These are phyloP conservation scores for Okapia johnstoni DNA, from an alignment of 2,113 vertebrate genomes.

Conservation along the genomic window DNA sequence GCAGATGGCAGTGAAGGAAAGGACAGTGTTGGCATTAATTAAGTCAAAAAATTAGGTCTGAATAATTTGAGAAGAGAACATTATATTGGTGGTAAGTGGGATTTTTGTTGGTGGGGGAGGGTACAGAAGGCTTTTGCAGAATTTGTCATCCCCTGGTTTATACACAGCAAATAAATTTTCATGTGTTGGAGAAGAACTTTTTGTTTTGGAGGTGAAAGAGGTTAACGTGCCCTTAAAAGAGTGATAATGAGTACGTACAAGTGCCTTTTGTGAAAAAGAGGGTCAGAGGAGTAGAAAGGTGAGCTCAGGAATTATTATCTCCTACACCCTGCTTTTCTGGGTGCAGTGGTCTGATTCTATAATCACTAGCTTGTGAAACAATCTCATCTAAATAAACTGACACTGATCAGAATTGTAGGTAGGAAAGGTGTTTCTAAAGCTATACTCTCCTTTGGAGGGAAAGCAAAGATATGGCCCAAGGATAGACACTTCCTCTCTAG, in stretches of 20 bases:
- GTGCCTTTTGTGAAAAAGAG: not conserved
- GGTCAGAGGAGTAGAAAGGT: not conserved
- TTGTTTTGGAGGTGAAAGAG: not conserved
- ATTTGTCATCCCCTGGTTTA: not conserved
- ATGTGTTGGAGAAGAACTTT: not conserved
- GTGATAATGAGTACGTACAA: not conserved
- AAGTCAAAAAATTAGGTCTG: constrained; percentile 28
- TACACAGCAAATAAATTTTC: not conserved
- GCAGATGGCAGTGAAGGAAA: constrained; percentile 53
- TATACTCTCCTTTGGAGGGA: not conserved
- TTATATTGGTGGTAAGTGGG: not conserved
- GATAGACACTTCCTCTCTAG: fast-evolving
- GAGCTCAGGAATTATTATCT: not conserved
- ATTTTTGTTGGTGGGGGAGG: not conserved
- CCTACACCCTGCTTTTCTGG: not conserved
- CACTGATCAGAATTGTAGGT: not conserved
- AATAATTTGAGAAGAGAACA: not conserved
- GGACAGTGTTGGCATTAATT: constrained; percentile 55
- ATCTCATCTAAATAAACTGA: not conserved
- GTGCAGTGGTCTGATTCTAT: not conserved
- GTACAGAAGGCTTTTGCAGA: not conserved
- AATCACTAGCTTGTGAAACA: not conserved
- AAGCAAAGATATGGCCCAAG: not conserved
- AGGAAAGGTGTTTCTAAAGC: not conserved
- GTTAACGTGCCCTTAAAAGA: not conserved